A percentile compares a stretch with the other conserved stretches of the same genome.
These are phyloP conservation scores for Bradypodion pumilum DNA, from an alignment of 2,797 vertebrate species.

Conservation along the genomic window DNA sequence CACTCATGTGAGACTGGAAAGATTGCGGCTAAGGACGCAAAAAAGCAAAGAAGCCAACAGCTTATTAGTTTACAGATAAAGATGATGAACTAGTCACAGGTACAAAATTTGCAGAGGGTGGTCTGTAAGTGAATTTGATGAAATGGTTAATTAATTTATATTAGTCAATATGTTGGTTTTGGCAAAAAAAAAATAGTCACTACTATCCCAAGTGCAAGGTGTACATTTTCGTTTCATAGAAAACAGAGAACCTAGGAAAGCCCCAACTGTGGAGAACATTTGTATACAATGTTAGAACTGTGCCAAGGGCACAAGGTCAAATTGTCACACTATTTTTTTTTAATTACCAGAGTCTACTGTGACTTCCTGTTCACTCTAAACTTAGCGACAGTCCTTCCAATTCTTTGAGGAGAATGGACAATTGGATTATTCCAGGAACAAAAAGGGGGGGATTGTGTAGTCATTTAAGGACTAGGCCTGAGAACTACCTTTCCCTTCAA, in stretches of 20 bases:
- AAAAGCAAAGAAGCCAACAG: constrained; percentile 12
- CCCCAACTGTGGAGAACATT: background rate
- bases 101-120: constrained; percentile 6
- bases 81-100: constrained; percentile 16
- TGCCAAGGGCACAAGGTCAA: background rate
- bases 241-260: background rate
- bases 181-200: constrained; percentile 13
- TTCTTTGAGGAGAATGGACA: background rate
- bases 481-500: too few species aligned
- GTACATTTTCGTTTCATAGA: constrained; percentile 6
- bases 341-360: background rate
- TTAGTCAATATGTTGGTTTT: constrained; percentile 17
- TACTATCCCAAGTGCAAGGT: constrained; percentile 10
- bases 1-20: background rate
- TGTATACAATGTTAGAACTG: background rate
- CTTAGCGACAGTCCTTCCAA: background rate
- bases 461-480: too few species aligned
- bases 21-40: background rate
- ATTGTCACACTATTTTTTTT: background rate
- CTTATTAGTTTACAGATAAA: constrained; percentile 22
- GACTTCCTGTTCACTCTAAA: background rate
- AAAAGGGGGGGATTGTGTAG: too few species aligned
- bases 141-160: constrained; percentile 36
- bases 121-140: constrained; percentile 22
- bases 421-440: background rate